Evolutionary conservation across 2,113 vertebrate genomes (phyloP).

Genomic region (Piprites chloris): DNA sequence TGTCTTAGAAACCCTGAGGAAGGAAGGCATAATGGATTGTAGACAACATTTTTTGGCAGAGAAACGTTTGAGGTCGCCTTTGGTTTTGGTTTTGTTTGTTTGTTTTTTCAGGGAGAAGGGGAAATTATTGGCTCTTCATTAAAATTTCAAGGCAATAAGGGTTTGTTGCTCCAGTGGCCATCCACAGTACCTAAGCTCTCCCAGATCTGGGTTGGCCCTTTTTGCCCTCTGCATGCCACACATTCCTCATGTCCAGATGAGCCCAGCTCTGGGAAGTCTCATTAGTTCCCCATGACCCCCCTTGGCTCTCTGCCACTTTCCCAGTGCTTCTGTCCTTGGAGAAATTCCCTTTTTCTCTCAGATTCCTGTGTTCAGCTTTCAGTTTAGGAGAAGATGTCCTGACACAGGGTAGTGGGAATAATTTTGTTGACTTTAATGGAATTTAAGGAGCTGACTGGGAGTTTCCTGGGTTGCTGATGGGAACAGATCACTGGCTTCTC

Average conservation of each 20-base stretch:
- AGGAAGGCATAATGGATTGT: background rate
- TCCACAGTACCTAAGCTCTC: background rate
- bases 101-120: background rate
- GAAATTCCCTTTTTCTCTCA: constrained; percentile 2
- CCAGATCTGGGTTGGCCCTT: background rate
- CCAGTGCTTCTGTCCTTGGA: background rate
- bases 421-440: background rate
- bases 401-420: background rate
- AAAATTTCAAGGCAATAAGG: background rate
- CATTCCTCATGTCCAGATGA: constrained; percentile 20
- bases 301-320: background rate
- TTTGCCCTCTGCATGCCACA: background rate
- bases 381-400: background rate
- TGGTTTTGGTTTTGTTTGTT: background rate
- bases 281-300: background rate
- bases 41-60: background rate
- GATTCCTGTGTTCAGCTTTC: background rate
- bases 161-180: background rate
- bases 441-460: background rate
- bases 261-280: constrained; percentile 15
- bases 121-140: background rate
- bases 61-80: background rate
- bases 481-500: background rate
- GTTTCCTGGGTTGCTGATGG: background rate
- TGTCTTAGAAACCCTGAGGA: background rate